Evolutionary conservation across 2,888 invertebrate species (phyloP).

Genomic region (Cremastinae sp.): DNA sequence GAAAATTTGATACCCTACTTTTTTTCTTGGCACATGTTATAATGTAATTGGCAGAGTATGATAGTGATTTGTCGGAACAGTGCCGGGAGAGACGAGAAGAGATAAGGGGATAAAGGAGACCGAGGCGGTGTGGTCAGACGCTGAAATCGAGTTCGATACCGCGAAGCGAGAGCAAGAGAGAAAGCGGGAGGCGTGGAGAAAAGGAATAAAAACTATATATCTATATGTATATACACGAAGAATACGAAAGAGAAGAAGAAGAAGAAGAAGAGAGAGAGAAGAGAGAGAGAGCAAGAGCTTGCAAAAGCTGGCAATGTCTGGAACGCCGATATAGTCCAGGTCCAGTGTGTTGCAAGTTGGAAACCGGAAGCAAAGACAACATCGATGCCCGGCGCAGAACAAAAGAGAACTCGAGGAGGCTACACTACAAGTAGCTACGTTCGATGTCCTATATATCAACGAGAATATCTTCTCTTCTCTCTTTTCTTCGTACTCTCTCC

Average conservation of each 20-base stretch:
- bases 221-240: neutral
- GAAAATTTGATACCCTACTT: neutral
- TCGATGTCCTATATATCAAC: slow-evolving; percentile 48
- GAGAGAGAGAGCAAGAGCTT: slow-evolving; percentile 20
- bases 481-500: slow-evolving; percentile 8
- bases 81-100: slow-evolving; percentile 21
- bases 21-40: neutral
- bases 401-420: slow-evolving; percentile 57
- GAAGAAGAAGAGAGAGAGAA: neutral
- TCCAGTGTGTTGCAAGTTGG: slow-evolving; percentile 47
- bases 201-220: no score
- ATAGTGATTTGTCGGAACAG: slow-evolving; percentile 46
- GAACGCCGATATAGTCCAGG: slow-evolving; percentile 24
- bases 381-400: slow-evolving; percentile 60
- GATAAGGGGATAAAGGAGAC: slow-evolving; percentile 49
- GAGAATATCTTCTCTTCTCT: slow-evolving; percentile 27
- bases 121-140: slow-evolving; percentile 38
- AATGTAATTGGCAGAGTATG: slow-evolving; percentile 40
- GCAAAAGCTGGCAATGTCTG: slow-evolving; percentile 34
- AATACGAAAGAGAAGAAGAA: slow-evolving; percentile 10
- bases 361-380: slow-evolving; percentile 62
- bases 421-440: slow-evolving; percentile 57
- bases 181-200: slow-evolving; percentile 11
- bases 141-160: slow-evolving; percentile 44
- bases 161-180: neutral